Evolutionary conservation across 2,888 invertebrate genomes (phyloP), one percentile per base, ranked within the genome.

Genomic region (Homarus gammarus): DNA sequence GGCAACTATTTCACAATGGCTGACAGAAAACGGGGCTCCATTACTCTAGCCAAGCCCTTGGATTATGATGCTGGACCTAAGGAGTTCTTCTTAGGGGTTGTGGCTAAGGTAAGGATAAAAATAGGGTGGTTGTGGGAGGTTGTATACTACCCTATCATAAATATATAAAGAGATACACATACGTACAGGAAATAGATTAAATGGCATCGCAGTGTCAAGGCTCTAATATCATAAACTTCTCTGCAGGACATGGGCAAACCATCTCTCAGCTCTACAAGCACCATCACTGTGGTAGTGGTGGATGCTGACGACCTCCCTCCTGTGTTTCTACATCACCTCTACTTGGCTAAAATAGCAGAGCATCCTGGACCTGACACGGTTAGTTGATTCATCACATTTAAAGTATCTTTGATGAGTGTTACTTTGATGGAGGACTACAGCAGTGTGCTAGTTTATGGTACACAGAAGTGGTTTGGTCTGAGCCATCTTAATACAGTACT

Each of bases 11-110:
- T 97, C 94, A 95, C 96, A 6, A 96, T 96, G 93, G 94, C 97
- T 84, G 97, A 97, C 94, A 94, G 95, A 33, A 97, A 97, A 0
- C 96, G 96, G 92, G 96, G 98, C 92, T 96, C 97, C 5, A 95
- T 98, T 82, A 95, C 96, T 86, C 94, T 98, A 91, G 96, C 96
- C 0, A 96, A 96, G 92, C 95, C 96, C 0, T 94, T 98, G 92
- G 97, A 98, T 94, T 98, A 96, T 93, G 98, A 98, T 93, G 95
- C 95, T 36, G 98, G 97, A 0, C 97, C 97, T 92, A 95, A 96
- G 61, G 96, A 96, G 93, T 98, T 97, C 93, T 94, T 95, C 83
- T 94, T 98, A 83, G 95, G 96, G 3, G 94, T 98, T 44, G 95
- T 96, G 92, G 98, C 97, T 70, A 96, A 96, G 93, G 97, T 97